phyloP scores from a whole-genome alignment of 1,140 invertebrate species.

The Drosophila erecta region DNA sequence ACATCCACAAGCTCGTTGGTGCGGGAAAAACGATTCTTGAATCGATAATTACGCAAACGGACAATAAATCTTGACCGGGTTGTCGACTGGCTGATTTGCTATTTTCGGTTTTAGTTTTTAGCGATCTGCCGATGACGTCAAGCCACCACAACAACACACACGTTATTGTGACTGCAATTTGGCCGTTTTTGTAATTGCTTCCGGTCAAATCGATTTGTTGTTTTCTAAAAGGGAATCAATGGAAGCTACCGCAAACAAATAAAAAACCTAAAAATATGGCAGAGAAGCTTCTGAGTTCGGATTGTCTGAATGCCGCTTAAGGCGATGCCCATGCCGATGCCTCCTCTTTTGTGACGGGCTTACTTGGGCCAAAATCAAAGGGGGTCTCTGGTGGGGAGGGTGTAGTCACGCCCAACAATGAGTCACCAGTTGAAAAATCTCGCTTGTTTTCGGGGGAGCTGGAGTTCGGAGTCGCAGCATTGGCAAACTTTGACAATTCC shows the following conservation, averaged over 20 bases:
- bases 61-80: constrained; percentile 60
- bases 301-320: constrained; percentile 11
- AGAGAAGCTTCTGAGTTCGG: constrained; percentile 13
- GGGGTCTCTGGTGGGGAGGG: background rate
- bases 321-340: constrained; percentile 15
- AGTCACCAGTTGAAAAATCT: constrained; percentile 37
- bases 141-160: constrained; percentile 54
- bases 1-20: constrained; percentile 21
- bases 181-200: constrained; percentile 77
- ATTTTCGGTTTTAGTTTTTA: constrained; percentile 28
- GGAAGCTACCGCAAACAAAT: constrained; percentile 8
- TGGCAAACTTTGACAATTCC: constrained; percentile 64
- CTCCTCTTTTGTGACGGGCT: constrained; percentile 26
- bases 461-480: constrained; percentile 9
- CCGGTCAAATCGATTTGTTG: constrained; percentile 47
- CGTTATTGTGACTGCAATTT: constrained; percentile 73
- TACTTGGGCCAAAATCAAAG: too few relatives aligned
- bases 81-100: constrained; percentile 43
- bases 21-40: constrained; percentile 69
- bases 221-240: constrained; percentile 30
- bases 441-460: constrained; percentile 20
- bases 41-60: constrained; percentile 64
- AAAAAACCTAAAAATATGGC: constrained; percentile 1
- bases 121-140: constrained; percentile 61
- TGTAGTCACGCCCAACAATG: constrained; percentile 20